These are phyloP conservation scores for Clarias laeviceps DNA, from an alignment of 2,797 vertebrate species.

Conservation along the genomic window DNA sequence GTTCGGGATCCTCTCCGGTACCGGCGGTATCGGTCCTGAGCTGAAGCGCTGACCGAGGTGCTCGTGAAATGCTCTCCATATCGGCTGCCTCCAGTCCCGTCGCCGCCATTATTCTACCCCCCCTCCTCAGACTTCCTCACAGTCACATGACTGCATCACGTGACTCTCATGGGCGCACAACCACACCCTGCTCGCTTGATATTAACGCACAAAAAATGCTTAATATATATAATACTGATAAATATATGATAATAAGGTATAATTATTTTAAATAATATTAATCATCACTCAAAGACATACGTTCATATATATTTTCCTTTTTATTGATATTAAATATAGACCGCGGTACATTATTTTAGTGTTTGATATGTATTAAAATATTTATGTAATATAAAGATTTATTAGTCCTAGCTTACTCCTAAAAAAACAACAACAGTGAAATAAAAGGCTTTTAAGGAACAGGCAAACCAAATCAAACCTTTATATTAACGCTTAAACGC, in stretches of 20 bases:
- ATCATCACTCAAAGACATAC: too few species aligned
- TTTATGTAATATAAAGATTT: too few species aligned
- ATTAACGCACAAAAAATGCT: background rate
- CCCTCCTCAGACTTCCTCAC: background rate
- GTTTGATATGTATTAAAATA: too few species aligned
- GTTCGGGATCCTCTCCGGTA: background rate
- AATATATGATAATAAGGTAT: background rate
- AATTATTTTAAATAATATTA: too few species aligned
- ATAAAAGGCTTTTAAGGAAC: background rate
- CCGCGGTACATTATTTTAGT: too few species aligned
- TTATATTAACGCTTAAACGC: background rate
- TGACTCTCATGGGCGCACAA: slow-evolving; percentile 65
- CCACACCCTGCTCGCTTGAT: slow-evolving; percentile 16
- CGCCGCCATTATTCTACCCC: slow-evolving; percentile 71
- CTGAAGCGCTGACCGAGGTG: slow-evolving; percentile 51
- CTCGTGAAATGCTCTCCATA: slow-evolving; percentile 73
- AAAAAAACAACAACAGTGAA: too few species aligned
- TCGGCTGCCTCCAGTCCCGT: slow-evolving; percentile 72
- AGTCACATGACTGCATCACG: slow-evolving; percentile 75
- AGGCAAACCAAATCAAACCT: background rate
- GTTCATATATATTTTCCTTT: too few species aligned
- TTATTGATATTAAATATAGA: too few species aligned
- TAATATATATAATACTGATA: background rate
- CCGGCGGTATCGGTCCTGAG: slow-evolving; percentile 22
- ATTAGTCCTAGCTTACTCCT: too few species aligned